These are phyloP conservation scores for Myotis findleyi DNA, from an alignment of 2,797 vertebrate species.

Conservation along the genomic window DNA sequence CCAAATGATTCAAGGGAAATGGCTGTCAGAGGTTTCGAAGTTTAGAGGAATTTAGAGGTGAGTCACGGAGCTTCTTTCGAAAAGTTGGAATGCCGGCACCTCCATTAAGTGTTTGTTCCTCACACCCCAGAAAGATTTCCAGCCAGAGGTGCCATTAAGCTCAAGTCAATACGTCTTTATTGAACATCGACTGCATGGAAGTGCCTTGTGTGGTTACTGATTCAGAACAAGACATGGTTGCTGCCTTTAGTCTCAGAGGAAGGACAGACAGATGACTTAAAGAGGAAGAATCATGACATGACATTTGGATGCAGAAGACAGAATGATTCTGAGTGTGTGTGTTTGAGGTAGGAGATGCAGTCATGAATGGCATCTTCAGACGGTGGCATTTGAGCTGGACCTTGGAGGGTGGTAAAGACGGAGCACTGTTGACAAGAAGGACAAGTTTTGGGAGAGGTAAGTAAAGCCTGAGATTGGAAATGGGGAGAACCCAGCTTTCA, in stretches of 20 bases:
- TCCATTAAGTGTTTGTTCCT: slow-evolving; percentile 5
- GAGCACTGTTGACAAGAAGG: neutral
- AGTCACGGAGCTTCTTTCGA: slow-evolving; percentile 18
- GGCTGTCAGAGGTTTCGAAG: slow-evolving; percentile 54
- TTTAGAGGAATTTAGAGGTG: slow-evolving; percentile 73
- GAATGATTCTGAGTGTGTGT: neutral
- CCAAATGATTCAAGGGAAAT: slow-evolving; percentile 58
- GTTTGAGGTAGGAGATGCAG: neutral
- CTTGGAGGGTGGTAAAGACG: neutral
- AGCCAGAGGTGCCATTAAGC: neutral
- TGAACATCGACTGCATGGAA: neutral
- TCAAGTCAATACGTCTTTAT: neutral
- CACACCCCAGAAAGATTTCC: neutral
- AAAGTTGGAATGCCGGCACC: neutral
- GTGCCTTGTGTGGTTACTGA: neutral
- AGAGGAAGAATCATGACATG: neutral
- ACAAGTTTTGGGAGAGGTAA: neutral
- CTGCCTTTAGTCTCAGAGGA: neutral
- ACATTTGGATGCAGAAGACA: neutral
- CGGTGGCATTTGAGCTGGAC: neutral
- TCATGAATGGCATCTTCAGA: neutral
- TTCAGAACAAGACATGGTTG: neutral
- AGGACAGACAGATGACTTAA: neutral
- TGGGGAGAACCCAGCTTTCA: neutral
- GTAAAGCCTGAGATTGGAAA: neutral